Evolutionary conservation across 2,888 invertebrate species (phyloP).

Genomic region (Nomada ruficornis): DNA sequence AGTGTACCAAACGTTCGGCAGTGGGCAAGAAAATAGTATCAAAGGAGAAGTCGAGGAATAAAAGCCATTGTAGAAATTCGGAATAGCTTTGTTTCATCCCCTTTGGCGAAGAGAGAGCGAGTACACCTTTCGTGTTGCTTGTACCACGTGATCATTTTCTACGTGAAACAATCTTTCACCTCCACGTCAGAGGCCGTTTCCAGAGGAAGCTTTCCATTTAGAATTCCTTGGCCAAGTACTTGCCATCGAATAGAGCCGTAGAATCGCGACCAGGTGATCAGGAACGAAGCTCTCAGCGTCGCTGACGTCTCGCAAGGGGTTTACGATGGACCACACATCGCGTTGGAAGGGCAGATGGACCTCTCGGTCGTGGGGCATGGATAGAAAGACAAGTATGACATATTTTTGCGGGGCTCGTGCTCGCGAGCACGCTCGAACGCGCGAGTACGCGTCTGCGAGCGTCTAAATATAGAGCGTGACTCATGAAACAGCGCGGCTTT

Average conservation of each 20-base stretch:
- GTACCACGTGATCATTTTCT: no score
- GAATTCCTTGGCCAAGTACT: background rate
- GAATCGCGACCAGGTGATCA: conserved; percentile 14
- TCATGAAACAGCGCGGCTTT: conserved; percentile 58
- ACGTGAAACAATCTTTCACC: background rate
- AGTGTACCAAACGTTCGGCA: background rate
- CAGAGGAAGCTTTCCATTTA: no score
- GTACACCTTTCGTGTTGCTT: no score
- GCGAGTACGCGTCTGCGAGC: conserved; percentile 64
- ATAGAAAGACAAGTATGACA: conserved; percentile 80
- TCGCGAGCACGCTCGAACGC: conserved; percentile 41
- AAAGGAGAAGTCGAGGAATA: no score
- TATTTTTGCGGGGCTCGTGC: conserved; percentile 77
- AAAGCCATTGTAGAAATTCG: no score
- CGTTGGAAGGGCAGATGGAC: conserved; percentile 67
- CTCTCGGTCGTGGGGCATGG: conserved; percentile 65
- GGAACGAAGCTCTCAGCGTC: conserved; percentile 1
- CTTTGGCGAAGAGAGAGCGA: no score
- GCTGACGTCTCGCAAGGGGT: conserved; percentile 49
- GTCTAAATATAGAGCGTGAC: conserved; percentile 75
- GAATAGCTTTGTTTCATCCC: no score
- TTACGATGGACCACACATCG: conserved; percentile 74
- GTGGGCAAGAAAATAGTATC: no score
- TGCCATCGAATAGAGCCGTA: background rate
- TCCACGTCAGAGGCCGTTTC: no score